Base-by-base conservation (phyloP, 2,888 invertebrate species). In the Melanostoma mellinum region DNA sequence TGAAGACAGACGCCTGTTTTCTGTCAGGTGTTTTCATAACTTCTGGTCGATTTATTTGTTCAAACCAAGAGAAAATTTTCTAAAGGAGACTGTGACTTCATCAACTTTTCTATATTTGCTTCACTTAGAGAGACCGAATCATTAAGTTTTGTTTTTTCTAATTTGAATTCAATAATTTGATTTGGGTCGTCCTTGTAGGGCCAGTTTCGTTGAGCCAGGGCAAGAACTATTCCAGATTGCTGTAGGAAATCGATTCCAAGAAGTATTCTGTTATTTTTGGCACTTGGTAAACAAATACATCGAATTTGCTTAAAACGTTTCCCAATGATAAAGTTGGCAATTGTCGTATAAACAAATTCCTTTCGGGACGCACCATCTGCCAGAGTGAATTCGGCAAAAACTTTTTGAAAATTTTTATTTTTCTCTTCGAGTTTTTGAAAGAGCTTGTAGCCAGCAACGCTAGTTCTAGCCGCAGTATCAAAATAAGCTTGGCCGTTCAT, bases 241-340 rank as follows among this genome's bases (percentile, higher is more conserved):
- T 86, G 79, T 0, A 87, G 61, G 44, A 87, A 87, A 2, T 87
- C 86, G 1, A 86, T 81, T 9, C 87, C 87, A 6, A 87, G 44
- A 8, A 87, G 75, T 0, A 87, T 87, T 6, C 76, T 44, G 55
- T 86, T 87, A 6, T 81, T 58, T 60, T 61, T 53, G 1, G 61
- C 61, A 50, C 30, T 73, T n/a, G 40, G 35, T 53, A 73, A 9
- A 10, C 61, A 60, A 8, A 73, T 52, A 2, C 63, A 53, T n/a
- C 56, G 56, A 5, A 40, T 56, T 56, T 56, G 56, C n/a, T n/a
- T n/a, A n/a, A n/a, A n/a, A n/a, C n/a, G n/a, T n/a, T n/a, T n/a
- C n/a, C n/a, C n/a, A n/a, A n/a, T n/a, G n/a, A n/a, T n/a, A n/a
- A n/a, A n/a, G n/a, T n/a, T n/a, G n/a, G n/a, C n/a, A n/a, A n/a